Evolutionary conservation across 2,888 invertebrate species (phyloP), one percentile per base, ranked within the genome.

Genomic region (Dryadula phaetusa): DNA sequence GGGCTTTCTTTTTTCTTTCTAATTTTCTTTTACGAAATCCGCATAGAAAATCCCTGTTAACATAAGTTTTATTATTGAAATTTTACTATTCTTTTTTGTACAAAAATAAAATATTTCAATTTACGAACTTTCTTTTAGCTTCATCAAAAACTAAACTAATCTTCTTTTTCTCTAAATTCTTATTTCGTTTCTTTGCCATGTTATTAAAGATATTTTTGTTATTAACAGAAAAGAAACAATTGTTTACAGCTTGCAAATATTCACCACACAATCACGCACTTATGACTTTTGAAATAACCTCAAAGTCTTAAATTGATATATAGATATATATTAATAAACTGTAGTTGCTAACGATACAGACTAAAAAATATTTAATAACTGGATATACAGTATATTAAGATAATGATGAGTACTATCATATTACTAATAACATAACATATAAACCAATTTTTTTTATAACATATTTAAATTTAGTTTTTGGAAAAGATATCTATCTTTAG

Each of bases 1-100:
- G 94, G 0, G 96, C 96, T 75, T 95, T 95, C 76, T 95, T 95
- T 79, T 95, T 95, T 53, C 97, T 93, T 82, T 96, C 95, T 52
- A 96, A 84, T 82, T 97, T 97, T 71, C 97, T 92, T 87, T 97
- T 97, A 53, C 94, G 96, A 82, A 97, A 97, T 1, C 97, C 97
- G 72, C 95, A 95, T 32, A 97, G 85, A 81, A 96, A 97, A 53
- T 97, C 96, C 79, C 97, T 97, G 80, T 64, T 93, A 84, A 71
- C 64, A 53, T 10, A 3, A 12, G 7, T 49, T 22, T 16, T 52
- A 28, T 52, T 52, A 12, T 32, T 52, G 28, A 7, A 32, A n/a
- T n/a, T n/a, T n/a, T n/a, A n/a, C 4, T 52, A 37, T 10, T 12
- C 12, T 37, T 16, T 28, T 52, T 28, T 2, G 8, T 28, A 52